phyloP scores from a whole-genome alignment of 2,888 invertebrate genomes.

The Empis livida region DNA sequence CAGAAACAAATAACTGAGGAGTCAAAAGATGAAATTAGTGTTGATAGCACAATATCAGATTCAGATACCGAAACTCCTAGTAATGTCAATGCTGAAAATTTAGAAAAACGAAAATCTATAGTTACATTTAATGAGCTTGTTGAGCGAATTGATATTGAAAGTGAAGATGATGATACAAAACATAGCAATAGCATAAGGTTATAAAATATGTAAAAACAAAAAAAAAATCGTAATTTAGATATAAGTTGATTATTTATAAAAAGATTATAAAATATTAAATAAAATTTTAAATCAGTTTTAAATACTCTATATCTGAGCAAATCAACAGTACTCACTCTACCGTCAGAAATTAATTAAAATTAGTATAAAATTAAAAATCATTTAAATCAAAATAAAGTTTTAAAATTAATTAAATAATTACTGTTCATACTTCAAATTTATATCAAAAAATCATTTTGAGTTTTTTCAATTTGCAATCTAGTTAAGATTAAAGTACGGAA shows the following conservation, averaged over 20 bases:
- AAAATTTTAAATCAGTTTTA: too few relatives aligned
- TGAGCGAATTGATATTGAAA: slow-evolving; percentile 39
- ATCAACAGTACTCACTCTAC: too few relatives aligned
- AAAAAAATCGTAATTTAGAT: neutral
- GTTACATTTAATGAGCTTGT: slow-evolving; percentile 43
- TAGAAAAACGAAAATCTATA: slow-evolving; percentile 32
- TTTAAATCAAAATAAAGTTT: too few relatives aligned
- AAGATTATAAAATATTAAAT: too few relatives aligned
- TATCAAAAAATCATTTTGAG: too few relatives aligned
- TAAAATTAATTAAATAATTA: too few relatives aligned
- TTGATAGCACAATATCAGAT: slow-evolving; percentile 1
- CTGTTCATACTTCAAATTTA: too few relatives aligned
- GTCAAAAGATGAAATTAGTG: slow-evolving; percentile 1
- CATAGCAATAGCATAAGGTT: slow-evolving; percentile 10
- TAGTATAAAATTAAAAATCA: too few relatives aligned
- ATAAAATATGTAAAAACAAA: neutral
- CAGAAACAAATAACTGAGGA: slow-evolving; percentile 3
- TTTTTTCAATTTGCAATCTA: too few relatives aligned
- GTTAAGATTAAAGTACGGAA: too few relatives aligned
- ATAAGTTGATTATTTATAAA: neutral
- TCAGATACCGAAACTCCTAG: neutral
- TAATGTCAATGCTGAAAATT: neutral
- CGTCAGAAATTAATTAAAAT: too few relatives aligned
- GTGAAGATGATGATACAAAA: slow-evolving; percentile 2
- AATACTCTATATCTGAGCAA: too few relatives aligned